A percentile compares a stretch with the other conserved stretches of the same genome.
These are phyloP conservation scores for Scartelaos histophorus DNA, from an alignment of 2,113 vertebrate genomes.

Conservation along the genomic window DNA sequence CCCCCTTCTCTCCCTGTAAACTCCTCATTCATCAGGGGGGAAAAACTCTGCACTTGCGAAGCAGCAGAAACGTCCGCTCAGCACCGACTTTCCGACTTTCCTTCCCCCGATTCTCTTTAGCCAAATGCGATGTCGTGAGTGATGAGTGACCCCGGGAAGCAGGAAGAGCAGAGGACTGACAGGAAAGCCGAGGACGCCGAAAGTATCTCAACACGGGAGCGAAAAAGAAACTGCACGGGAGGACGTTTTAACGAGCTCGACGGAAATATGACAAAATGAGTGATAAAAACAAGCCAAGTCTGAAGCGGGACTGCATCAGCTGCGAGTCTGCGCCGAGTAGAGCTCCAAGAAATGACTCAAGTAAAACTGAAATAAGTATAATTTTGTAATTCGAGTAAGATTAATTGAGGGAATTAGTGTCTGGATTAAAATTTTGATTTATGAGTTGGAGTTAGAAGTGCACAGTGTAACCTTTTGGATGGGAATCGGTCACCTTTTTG, in stretches of 20 bases:
- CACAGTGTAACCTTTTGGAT: too few relatives aligned
- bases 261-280: too few relatives aligned
- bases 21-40: neutral
- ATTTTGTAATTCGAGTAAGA: too few relatives aligned
- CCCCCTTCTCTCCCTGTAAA: neutral
- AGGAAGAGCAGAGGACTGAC: neutral
- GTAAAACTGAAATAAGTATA: too few relatives aligned
- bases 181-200: conserved; percentile 36
- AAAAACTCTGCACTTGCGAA: neutral
- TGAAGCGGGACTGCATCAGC: neutral
- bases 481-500: too few relatives aligned
- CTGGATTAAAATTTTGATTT: too few relatives aligned
- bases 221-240: too few relatives aligned
- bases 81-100: conserved; percentile 30
- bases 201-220: neutral
- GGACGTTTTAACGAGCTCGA: too few relatives aligned
- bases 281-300: neutral
- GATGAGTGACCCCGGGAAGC: conserved; percentile 56
- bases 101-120: conserved; percentile 20
- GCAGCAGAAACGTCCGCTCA: neutral
- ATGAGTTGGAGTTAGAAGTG: too few relatives aligned
- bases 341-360: too few relatives aligned
- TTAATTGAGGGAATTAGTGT: too few relatives aligned
- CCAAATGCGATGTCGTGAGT: conserved; percentile 37
- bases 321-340: too few relatives aligned